These are phyloP conservation scores for Sus scrofa DNA, from an alignment of 2,113 vertebrate species.

Conservation along the genomic window DNA sequence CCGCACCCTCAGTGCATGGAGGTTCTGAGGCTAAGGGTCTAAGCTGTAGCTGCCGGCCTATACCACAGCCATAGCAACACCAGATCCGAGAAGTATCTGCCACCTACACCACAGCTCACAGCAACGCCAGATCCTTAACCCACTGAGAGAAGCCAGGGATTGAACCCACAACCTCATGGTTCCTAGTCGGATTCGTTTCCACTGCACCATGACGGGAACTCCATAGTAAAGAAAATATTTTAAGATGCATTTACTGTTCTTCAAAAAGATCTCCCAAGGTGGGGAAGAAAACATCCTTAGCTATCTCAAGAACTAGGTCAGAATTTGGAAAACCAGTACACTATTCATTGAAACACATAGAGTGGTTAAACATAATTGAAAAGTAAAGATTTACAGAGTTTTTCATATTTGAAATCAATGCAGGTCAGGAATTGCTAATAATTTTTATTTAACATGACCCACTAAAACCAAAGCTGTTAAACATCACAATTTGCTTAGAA, in stretches of 20 bases:
- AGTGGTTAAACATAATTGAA: background rate
- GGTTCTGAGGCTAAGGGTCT: too few relatives aligned
- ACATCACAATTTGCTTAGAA: slow-evolving; percentile 4
- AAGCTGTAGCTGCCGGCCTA: too few relatives aligned
- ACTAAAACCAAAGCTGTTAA: slow-evolving; percentile 17
- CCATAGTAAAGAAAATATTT: slow-evolving; percentile 41
- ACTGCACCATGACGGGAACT: too few relatives aligned
- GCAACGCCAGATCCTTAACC: too few relatives aligned
- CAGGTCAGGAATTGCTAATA: slow-evolving; percentile 2
- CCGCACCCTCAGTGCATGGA: too few relatives aligned
- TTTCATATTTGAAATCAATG: slow-evolving; percentile 17
- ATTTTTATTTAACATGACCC: slow-evolving; percentile 42
- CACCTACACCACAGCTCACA: too few relatives aligned
- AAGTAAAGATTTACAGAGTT: background rate
- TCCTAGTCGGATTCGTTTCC: too few relatives aligned
- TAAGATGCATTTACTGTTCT: background rate
- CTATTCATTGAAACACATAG: background rate
- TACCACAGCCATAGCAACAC: too few relatives aligned
- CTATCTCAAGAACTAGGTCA: slow-evolving; percentile 31
- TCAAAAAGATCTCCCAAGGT: slow-evolving; percentile 34
- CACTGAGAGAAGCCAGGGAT: too few relatives aligned
- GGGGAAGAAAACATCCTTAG: background rate
- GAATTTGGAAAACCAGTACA: slow-evolving; percentile 3
- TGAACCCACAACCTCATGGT: too few relatives aligned
- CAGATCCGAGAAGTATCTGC: too few relatives aligned